Conservation (phyloP, 1,140 invertebrate species). For the Dendrolimus punctatus region DNA sequence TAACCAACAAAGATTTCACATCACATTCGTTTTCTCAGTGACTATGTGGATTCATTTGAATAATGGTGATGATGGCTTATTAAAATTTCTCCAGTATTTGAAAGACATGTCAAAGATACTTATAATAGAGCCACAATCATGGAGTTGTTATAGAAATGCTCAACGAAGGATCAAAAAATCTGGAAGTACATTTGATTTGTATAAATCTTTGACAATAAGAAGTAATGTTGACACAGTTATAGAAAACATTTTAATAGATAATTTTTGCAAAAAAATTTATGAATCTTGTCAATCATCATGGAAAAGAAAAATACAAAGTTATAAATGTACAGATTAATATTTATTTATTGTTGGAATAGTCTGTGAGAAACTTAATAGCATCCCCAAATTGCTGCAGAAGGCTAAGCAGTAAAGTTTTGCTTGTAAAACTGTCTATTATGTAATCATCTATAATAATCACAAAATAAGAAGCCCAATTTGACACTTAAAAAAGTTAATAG, state of each 20-base stretch:
- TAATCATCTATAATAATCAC: no score
- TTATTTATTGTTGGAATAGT: no score
- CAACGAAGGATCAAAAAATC: slow-evolving; percentile 78
- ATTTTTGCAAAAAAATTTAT: slow-evolving; percentile 70
- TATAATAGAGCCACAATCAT: slow-evolving; percentile 86
- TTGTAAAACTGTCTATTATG: no score
- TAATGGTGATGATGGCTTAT: slow-evolving; percentile 80
- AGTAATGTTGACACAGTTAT: slow-evolving; percentile 76
- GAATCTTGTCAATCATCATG: slow-evolving; percentile 76
- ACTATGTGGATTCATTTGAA: slow-evolving; percentile 93
- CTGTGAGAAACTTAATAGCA: no score
- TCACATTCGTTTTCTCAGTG: slow-evolving; percentile 84
- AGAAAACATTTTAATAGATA: slow-evolving; percentile 71
- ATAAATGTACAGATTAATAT: background rate
- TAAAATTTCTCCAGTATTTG: slow-evolving; percentile 73
- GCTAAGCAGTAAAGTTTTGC: no score
- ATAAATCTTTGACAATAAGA: slow-evolving; percentile 73
- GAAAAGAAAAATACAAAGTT: slow-evolving; percentile 77
- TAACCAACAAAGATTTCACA: slow-evolving; percentile 75
- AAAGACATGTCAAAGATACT: slow-evolving; percentile 72
- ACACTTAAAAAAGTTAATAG: no score
- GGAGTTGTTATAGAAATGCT: slow-evolving; percentile 85
- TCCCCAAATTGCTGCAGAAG: no score
- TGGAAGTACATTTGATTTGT: slow-evolving; percentile 74
- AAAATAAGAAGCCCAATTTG: no score